Percentiles rank a stretch among this genome's conserved stretches.
Evolutionary conservation across 2,888 invertebrate genomes (phyloP).

Genomic region (Amiota mariae): DNA sequence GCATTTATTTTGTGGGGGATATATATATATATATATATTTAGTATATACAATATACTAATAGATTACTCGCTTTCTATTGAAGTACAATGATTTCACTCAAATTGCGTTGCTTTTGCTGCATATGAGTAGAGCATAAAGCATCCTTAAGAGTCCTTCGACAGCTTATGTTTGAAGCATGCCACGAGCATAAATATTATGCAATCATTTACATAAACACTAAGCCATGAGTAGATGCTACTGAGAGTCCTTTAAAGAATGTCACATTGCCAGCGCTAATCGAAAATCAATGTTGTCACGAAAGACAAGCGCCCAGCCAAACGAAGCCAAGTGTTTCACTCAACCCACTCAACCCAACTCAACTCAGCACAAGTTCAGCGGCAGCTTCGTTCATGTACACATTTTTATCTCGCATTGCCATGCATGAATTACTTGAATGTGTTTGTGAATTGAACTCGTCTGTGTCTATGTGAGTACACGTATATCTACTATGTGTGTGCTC

Average conservation of each 20-base stretch:
- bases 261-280: conserved; percentile 55
- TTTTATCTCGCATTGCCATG: conserved; percentile 28
- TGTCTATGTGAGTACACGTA: not conserved
- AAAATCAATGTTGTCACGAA: conserved; percentile 59
- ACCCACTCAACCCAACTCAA: not conserved
- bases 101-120: not conserved
- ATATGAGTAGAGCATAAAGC: not conserved
- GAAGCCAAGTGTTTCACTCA: not conserved
- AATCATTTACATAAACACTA: conserved; percentile 30
- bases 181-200: conserved; percentile 26
- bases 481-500: too few species aligned
- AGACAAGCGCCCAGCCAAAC: conserved; percentile 2
- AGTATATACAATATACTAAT: not conserved
- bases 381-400: conserved; percentile 11
- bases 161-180: conserved; percentile 16
- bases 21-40: not conserved
- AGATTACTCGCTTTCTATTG: too few species aligned
- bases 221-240: not conserved
- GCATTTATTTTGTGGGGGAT: not conserved
- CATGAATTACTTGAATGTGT: conserved; percentile 16
- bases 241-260: conserved; percentile 31
- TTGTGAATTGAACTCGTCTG: not conserved
- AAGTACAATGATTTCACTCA: not conserved
- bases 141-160: not conserved
- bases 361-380: conserved; percentile 16